Evolutionary conservation across 2,113 vertebrate species (phyloP), one percentile per base, ranked within the genome.

Genomic region (Bungarus multicinctus): DNA sequence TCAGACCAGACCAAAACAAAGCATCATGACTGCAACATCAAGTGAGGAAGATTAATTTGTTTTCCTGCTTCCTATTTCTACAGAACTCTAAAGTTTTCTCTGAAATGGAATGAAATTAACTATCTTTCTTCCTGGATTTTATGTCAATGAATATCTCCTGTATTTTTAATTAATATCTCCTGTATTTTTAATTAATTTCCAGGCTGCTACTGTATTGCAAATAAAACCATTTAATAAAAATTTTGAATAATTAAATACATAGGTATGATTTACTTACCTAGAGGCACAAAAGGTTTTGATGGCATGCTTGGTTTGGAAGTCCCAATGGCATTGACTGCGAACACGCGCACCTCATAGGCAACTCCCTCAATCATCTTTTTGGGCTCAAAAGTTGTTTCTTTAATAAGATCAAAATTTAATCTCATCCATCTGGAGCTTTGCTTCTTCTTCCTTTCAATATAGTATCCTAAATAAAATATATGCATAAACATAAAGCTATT

Each of bases 361-460:
- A 99, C 99, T 3, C 99, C 99, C 97, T 99, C 99, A 96, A 99
- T 99, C 99, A 99, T 99, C 97, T 99, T 99, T 98, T 99, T 99
- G 92, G 99, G 99, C 94, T 99, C 99, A 95, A 99, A 99, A 53
- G 96, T 97, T 57, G 98, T 98, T 97, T 99, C 99, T 97, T 99
- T 99, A 95, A 98, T 98, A 92, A 99, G 97, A 95, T 99, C 99
- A 96, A 99, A 99, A 97, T 99, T 99, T 93, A 99, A 89, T 92
- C 99, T 98, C 99, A 99, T 99, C 99, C 99, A 99, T 39, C 99
- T 98, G 93, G 99, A 99, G 93, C 99, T 99, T 96, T 99, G 99
- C 85, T 99, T 99, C 98, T 99, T 99, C 95, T 99, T 99, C 93
- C 99, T 98, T 96, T 99, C 99, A 94, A 99, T 98, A 94, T 98